A percentile compares a stretch with the other conserved stretches of the same genome.
Evolutionary conservation across 64 coral and sea anemone genomes (phyloP).

Genomic region (Anthopleura sola): DNA sequence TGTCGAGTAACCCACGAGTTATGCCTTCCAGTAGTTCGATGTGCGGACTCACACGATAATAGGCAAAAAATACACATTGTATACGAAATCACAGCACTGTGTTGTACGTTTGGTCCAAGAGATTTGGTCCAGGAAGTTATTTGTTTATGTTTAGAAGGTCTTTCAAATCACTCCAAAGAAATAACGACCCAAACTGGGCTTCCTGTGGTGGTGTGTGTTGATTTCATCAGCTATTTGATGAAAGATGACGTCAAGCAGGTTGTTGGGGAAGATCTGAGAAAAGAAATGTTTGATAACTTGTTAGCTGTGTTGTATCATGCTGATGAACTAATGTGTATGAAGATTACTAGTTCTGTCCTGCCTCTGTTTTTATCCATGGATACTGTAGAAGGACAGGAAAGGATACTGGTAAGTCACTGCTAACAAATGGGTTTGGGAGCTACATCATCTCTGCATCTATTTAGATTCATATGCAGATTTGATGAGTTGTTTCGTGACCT

Average conservation of each 20-base stretch:
- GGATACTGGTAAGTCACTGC: not conserved
- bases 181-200: not conserved
- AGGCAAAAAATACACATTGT: constrained; percentile 34
- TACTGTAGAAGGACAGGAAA: not conserved
- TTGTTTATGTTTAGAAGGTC: constrained; percentile 23
- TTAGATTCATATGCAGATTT: no score
- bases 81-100: constrained; percentile 51
- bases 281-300: constrained; percentile 40
- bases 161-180: constrained; percentile 14
- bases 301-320: constrained; percentile 37
- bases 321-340: constrained; percentile 56
- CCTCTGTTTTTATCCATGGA: not conserved
- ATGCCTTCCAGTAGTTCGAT: constrained; percentile 34
- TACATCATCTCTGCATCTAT: not conserved
- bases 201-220: constrained; percentile 38
- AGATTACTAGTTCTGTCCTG: constrained; percentile 47
- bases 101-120: constrained; percentile 20
- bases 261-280: not conserved
- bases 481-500: no score
- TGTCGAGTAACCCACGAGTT: constrained; percentile 7
- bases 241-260: constrained; percentile 10
- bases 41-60: not conserved
- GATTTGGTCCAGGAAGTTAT: constrained; percentile 8
- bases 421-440: not conserved
- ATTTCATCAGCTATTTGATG: constrained; percentile 43